Evolutionary conservation across 2,888 invertebrate genomes (phyloP), one percentile per base, ranked within the genome.

Genomic region (Agrotis segetum): DNA sequence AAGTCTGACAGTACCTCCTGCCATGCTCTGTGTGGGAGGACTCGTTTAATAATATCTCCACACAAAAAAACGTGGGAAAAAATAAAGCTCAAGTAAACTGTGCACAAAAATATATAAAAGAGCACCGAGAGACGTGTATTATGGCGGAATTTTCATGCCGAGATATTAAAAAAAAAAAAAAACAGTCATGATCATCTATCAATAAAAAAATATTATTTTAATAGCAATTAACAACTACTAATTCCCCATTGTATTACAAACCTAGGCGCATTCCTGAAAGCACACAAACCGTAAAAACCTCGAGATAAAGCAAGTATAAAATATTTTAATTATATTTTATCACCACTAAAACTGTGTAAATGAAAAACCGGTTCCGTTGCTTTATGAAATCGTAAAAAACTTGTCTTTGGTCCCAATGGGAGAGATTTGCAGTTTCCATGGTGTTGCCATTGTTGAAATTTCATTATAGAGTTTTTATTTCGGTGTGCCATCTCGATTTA

Each of bases 281-380:
- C 92, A 88, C 90, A 89, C 87, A 89, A 88, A 89, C 92, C 93
- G 90, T 94, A 94, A 95, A 93, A 89, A 92, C 90, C 87, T 89
- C 88, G 92, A 95, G 94, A 95, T 94, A 94, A 92, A 91, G 77
- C 84, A 87, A 86, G 92, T 93, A 94, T 95, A 95, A 96, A 96
- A 96, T 96, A 96, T 96, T 96, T 96, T 96, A 96, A 96, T 96
- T 96, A 96, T 96, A 95, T 95, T 96, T 96, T 96, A 96, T 93
- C 90, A 90, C 93, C 93, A 95, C 95, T 96, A 95, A 95, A 95
- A 92, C 92, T 89, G 94, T 96, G 95, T 96, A 96, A 96, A 96
- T 96, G 96, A 96, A 96, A 96, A 96, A 95, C 95, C 92, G 94
- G 93, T 94, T 92, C 90, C 90, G 89, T 88, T 92, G 92, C 92